A percentile compares a stretch with the other conserved stretches of the same genome.
Conservation (phyloP, 1,140 invertebrate genomes). For the Globodera ellingtonae region DNA sequence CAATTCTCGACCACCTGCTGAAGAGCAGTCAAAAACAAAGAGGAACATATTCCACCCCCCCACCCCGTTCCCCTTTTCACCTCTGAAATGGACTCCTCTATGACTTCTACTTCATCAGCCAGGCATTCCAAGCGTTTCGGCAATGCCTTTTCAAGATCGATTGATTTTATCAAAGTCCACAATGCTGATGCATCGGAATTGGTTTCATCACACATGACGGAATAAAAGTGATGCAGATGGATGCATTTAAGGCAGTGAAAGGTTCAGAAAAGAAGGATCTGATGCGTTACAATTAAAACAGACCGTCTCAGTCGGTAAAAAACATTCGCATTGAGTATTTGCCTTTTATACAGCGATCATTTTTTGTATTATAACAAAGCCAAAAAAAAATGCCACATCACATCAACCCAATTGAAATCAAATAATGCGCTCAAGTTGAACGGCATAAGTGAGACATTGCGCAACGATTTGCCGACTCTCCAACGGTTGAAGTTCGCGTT, state of each 20-base stretch:
- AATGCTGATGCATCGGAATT: neutral
- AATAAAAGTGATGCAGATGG: neutral
- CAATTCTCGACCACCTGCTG: neutral
- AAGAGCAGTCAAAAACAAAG: no score
- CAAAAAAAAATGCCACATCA: no score
- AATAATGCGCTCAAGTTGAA: constrained; percentile 4
- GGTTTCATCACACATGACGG: neutral
- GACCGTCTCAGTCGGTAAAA: no score
- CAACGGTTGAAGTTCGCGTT: neutral
- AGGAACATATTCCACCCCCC: no score
- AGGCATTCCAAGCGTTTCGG: neutral
- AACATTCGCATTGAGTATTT: no score
- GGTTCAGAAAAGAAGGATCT: no score
- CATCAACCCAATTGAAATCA: neutral
- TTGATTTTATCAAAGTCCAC: neutral
- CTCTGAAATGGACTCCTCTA: neutral
- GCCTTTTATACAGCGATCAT: no score
- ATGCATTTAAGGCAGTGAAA: no score
- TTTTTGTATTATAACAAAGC: no score
- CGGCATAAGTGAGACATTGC: constrained; percentile 2
- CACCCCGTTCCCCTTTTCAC: neutral
- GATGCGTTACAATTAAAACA: no score
- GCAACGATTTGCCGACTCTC: neutral
- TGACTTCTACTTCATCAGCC: neutral
- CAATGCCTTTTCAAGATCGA: neutral